phyloP scores from a whole-genome alignment of 2,113 vertebrate genomes.

The Corythornis cristatus region DNA sequence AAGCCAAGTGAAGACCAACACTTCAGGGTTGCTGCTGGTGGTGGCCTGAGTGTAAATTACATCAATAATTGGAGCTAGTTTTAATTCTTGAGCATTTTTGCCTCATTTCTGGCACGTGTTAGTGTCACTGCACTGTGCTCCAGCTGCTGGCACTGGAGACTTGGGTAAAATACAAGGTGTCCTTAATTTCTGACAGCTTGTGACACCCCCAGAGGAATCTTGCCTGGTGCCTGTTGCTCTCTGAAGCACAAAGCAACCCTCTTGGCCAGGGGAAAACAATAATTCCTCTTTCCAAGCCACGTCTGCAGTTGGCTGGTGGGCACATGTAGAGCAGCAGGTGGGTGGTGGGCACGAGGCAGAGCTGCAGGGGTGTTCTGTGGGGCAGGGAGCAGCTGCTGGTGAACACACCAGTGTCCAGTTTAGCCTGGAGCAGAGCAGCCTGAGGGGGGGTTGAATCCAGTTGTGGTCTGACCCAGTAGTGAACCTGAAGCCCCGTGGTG shows the following conservation, averaged over 20 bases:
- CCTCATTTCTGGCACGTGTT: rapidly evolving
- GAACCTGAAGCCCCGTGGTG: background rate
- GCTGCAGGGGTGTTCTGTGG: background rate
- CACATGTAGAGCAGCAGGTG: background rate
- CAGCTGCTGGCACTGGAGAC: background rate
- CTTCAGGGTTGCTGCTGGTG: background rate
- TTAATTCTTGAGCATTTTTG: rapidly evolving
- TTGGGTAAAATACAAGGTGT: background rate
- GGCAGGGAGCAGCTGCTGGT: background rate
- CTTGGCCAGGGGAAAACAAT: background rate
- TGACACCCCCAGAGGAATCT: background rate
- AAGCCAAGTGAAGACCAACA: background rate
- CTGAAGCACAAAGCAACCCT: background rate
- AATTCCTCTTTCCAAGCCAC: background rate
- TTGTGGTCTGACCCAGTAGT: background rate
- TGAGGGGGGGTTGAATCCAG: no score
- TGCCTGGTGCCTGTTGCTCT: background rate
- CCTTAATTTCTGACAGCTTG: background rate
- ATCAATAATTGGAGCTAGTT: background rate
- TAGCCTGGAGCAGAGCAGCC: no score
- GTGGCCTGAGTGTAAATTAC: background rate
- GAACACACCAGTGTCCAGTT: rapidly evolving
- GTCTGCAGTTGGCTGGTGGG: conserved; percentile 12
- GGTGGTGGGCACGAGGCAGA: background rate
- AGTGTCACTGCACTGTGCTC: background rate